Conservation (phyloP, 92 coral and sea anemone genomes). For the Diadumene lineata region DNA sequence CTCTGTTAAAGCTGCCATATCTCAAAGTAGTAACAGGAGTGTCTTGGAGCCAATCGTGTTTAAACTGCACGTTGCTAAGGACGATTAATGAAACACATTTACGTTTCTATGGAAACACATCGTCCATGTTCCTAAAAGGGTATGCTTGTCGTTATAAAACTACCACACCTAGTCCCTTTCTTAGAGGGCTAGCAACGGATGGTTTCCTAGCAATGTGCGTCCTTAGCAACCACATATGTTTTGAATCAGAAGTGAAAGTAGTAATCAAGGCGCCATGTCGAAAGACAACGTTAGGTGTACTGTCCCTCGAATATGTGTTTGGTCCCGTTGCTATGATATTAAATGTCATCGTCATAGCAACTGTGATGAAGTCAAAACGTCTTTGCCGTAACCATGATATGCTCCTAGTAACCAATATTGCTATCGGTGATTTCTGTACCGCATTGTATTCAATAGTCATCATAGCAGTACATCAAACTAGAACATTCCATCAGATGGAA, state of each 20-base stretch:
- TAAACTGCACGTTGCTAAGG: conserved; percentile 16
- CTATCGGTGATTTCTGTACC: conserved; percentile 24
- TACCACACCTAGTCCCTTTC: background rate
- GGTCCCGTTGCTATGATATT: conserved; percentile 21
- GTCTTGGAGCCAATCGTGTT: conserved; percentile 19
- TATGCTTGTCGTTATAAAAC: conserved; percentile 23
- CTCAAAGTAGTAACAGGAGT: conserved; percentile 12
- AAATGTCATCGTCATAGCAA: conserved; percentile 9
- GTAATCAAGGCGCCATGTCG: conserved; percentile 27
- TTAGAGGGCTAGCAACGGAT: conserved; percentile 1
- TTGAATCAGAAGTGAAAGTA: conserved; percentile 12
- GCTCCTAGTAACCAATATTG: conserved; percentile 26
- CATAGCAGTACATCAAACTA: conserved; percentile 10
- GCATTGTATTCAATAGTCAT: conserved; percentile 22
- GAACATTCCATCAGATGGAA: conserved; percentile 16
- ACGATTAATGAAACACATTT: background rate
- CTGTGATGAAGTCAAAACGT: conserved; percentile 7
- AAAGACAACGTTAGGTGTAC: conserved; percentile 9
- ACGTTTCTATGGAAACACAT: background rate
- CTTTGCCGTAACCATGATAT: conserved; percentile 21
- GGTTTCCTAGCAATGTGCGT: conserved; percentile 36
- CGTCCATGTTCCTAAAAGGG: background rate
- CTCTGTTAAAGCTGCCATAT: conserved; percentile 1
- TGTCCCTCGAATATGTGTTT: background rate
- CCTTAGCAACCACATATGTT: background rate